Evolutionary conservation across 2,113 vertebrate genomes (phyloP), one percentile per base, ranked within the genome.

Genomic region (Marmota flaviventris): DNA sequence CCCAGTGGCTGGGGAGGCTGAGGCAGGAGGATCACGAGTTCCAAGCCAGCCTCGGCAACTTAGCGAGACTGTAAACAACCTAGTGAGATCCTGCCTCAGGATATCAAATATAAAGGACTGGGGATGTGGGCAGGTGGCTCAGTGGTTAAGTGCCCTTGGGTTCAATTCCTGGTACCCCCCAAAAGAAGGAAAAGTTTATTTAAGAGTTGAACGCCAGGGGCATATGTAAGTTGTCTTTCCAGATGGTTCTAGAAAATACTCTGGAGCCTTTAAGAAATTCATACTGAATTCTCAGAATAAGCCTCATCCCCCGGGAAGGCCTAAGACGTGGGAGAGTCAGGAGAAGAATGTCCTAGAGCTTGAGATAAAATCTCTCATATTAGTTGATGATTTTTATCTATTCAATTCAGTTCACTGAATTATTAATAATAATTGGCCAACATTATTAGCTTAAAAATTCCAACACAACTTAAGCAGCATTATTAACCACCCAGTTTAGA

Each of bases 381-480:
- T 78, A 58, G 34, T 83, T 17, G 27, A 89, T 58, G 48, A 3
- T 93, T 85, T 93, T 78, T 78, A 14, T 81, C n/a, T 87, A 73
- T 87, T 20, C 17, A 89, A 4, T 79, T 75, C 5, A 51, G 39
- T 53, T 89, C n/a, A 63, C 27, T 96, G 37, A 89, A 87, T 95
- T 95, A 89, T 96, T 96, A 92, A 79, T 96, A 61, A 63, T 90
- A 92, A 95, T 76, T 95, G 89, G 73, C 81, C 25, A 65, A 48
- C 39, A 48, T 79, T 86, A 94, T 83, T 94, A 94, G 45, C 70
- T 95, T 92, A 67, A 65, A 96, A 58, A 78, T 94, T 94, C 84
- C 96, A 89, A 72, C 87, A 61, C 53, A 94, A 69, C 84, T 85
- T 85, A 73, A 91, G 85, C 92, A 94, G 51, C 56, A 29, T 85